Percentiles rank a stretch among this genome's conserved stretches.
These are phyloP conservation scores for Bombus balteatus DNA, from an alignment of 1,140 invertebrate species.

Conservation along the genomic window DNA sequence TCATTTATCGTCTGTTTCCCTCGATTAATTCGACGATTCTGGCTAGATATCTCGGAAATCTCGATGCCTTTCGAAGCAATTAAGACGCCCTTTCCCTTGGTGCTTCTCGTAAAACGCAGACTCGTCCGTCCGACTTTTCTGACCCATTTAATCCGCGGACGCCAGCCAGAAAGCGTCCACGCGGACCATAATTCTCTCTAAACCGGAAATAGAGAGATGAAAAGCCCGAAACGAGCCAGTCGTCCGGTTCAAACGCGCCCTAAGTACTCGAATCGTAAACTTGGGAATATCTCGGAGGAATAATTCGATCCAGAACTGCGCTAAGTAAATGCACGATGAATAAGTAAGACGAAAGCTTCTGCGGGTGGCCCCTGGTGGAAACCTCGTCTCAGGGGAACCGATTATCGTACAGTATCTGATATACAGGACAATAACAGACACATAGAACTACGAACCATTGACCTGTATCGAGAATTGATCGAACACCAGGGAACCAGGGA, in stretches of 20 bases:
- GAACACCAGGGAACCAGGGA: not conserved
- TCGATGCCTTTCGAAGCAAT: not conserved
- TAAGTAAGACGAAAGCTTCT: not conserved
- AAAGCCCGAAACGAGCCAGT: not conserved
- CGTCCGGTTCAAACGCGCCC: too few species aligned
- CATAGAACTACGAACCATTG: not conserved
- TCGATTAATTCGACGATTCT: not conserved
- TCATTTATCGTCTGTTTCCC: not conserved
- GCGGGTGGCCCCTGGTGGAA: not conserved
- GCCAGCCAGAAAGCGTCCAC: not conserved
- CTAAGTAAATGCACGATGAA: constrained; percentile 1
- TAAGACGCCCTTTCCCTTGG: not conserved
- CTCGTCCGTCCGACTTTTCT: not conserved
- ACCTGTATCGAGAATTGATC: not conserved
- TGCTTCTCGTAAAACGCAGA: constrained; percentile 7
- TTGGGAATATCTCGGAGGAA: not conserved
- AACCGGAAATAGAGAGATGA: not conserved
- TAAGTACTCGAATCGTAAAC: not conserved
- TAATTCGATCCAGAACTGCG: not conserved
- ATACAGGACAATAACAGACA: not conserved
- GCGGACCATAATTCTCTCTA: not conserved
- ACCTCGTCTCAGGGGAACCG: not conserved
- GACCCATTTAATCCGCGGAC: not conserved
- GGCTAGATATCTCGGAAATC: not conserved
- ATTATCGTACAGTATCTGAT: not conserved